phyloP scores from a whole-genome alignment of 2,113 vertebrate genomes.

The Clarias gariepinus region DNA sequence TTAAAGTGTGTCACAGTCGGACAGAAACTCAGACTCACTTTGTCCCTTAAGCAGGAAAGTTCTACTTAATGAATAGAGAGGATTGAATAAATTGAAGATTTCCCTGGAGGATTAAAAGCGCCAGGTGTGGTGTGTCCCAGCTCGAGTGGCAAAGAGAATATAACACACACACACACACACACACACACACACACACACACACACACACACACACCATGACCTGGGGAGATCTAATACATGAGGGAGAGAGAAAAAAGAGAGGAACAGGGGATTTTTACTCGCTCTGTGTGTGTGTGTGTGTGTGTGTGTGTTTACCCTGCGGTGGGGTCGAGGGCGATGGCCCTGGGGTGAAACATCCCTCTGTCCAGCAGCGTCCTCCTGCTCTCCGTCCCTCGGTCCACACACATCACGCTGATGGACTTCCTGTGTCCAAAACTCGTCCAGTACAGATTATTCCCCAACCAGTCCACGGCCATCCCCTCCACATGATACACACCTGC shows the following conservation, averaged over 20 bases:
- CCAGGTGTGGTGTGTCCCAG: background rate
- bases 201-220: background rate
- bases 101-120: background rate
- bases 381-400: constrained; percentile 82
- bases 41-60: background rate
- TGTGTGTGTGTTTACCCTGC: constrained; percentile 72
- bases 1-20: background rate
- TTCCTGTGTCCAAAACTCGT: constrained; percentile 85
- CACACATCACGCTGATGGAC: constrained; percentile 80
- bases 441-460: constrained; percentile 87
- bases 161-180: background rate
- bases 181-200: background rate
- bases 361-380: constrained; percentile 83
- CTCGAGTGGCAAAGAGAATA: background rate
- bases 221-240: background rate
- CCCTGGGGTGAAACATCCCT: constrained; percentile 86
- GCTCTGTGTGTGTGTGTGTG: background rate
- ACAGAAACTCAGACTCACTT: background rate
- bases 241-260: background rate
- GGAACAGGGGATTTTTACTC: background rate
- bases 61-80: background rate
- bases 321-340: constrained; percentile 83
- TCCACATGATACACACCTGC: constrained; percentile 86
- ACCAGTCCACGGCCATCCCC: constrained; percentile 88
- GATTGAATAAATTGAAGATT: background rate